Base-by-base conservation (phyloP, 1,140 invertebrate genomes). In the Asbolus verrucosus region DNA sequence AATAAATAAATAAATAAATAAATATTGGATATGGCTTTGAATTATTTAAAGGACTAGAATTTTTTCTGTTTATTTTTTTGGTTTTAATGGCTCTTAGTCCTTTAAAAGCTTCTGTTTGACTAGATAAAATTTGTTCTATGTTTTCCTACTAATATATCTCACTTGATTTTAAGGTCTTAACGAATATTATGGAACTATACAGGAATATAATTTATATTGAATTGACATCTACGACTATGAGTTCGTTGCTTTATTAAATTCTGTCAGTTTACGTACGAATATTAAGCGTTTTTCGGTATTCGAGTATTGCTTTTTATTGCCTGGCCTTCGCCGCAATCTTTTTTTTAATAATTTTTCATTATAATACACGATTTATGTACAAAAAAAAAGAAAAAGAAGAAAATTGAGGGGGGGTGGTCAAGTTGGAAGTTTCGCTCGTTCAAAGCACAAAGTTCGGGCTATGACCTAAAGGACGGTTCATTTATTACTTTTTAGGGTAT, bases 261-360 rank as follows among this genome's bases (percentile, higher is more conserved):
- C 46, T 50, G 36, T 61, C 18, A 66, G 36, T 72, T 72, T 72
- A 72, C 70, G 70, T 72, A 72, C 65, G 70, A 68, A 38, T 72
- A 72, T 72, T 67, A 72, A 72, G 70, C 70, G 70, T 62, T 72
- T 72, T 72, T 68, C 41, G 50, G 66, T 72, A 71, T 63, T 71
- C 43, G 41, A 61, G 46, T 72, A 72, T 72, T 72, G 65, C 70
- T 71, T 62, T 62, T 68, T 72, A 72, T 72, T 72, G 70, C 70
- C 54, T 27, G 60, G 63, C 69, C 61, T 5, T 59, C 36, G 61
- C 61, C 33, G 61, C 61, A 63, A 63, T 41, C n/a, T 39, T 63
- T 63, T 41, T 19, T 61, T 61, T 62, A 11, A 62, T 0, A 30
- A 14, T 46, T 24, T 13, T 54, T 27, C n/a, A 54, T 54, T 63